Base-by-base conservation (phyloP, 2,888 invertebrate species). In the Nasonia oneida region DNA sequence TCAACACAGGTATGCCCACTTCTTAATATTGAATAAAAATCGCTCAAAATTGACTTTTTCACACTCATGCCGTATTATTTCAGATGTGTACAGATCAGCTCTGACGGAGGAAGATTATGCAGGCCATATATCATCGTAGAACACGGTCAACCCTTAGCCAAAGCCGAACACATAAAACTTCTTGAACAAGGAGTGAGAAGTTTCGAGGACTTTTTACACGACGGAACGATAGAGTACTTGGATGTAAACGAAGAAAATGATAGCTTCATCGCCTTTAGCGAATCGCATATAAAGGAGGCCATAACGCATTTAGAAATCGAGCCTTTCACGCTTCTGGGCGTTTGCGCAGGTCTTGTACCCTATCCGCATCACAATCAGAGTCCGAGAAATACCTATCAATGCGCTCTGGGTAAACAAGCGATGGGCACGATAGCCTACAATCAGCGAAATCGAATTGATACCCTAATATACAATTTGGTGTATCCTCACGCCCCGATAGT, bases 331-430 rank as follows among this genome's bases (percentile, higher is more conserved):
- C 94, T 99, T 80, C 94, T 99, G n/a, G 99, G 99, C 0, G 99
- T 99, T 1, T 99, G 99, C 94, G 99, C 99, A 0, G 99, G 98
- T 0, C 94, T 99, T 10, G 98, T 99, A 64, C 99, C 99, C 0
- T 99, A 98, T 93, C 99, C 99, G 0, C 99, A 99, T 94, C 99
- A 99, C 92, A 99, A 99, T 94, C 99, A 99, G 94, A 98, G 98
- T 91, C 99, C 99, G 0, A 95, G 99, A 88, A 99, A 99, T 92
- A 99, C 99, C 0, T 99, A 99, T 93, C 99, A 99, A 93, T 99
- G 99, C 94, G 99, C 99, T 94, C 99, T 99, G 99, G 99, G 99
- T 29, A 99, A 99, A 95, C 99, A 99, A 94, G 99, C 99, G 0
- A 99, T 99, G 98, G 99, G 98, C 82, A 97, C 98, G 0, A 99